Evolutionary conservation across 30 jellyfish, hydroid and myxozoan genomes (phyloP), one percentile per base, ranked within the genome.

Genomic region (Pseudorhiza aurosa): DNA sequence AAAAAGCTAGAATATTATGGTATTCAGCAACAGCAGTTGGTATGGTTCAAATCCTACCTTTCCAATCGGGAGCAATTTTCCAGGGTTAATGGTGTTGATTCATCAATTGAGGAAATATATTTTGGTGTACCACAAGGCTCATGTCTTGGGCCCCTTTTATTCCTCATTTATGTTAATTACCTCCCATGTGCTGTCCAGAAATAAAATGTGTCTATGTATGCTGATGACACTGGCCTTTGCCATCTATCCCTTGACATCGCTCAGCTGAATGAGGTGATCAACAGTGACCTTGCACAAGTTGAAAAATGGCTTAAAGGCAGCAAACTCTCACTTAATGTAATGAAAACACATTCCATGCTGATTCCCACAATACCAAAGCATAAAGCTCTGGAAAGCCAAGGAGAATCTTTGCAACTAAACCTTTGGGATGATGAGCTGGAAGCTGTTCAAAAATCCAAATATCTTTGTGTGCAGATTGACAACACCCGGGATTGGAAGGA

Each of bases 221-320:
- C 78, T 64, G 78, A 25, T 40, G 78, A 64, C 28, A 32, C 67
- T 2, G 15, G 81, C 67, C 28, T 21, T 10, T 67, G 81, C 81
- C 39, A 39, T 45, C 81, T 32, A 21, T 15, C 26, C 19, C 65
- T 19, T 9, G 81, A 67, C 10, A 67, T 37, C 65, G 39, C 67
- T 67, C 65, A 22, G 8, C 81, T 67, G 14, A 67, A 67, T 67
- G 67, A 67, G 81, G 81, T 26, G 35, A 67, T 67, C 29, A 67
- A 67, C 19, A 67, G 10, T 45, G 28, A 43, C 19, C 46, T 24
- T 5, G 27, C 7, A 43, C 21, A 24, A 9, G 19, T 29, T n/a
- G 47, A 28, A 27, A 30, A 10, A 11, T 70, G 21, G 69, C 45
- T 70, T 8, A 36, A 65, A 22, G 72, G 85, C 14, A 45, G 12